These are phyloP conservation scores for Neotragus moschatus DNA, from an alignment of 2,113 vertebrate genomes.

Conservation along the genomic window DNA sequence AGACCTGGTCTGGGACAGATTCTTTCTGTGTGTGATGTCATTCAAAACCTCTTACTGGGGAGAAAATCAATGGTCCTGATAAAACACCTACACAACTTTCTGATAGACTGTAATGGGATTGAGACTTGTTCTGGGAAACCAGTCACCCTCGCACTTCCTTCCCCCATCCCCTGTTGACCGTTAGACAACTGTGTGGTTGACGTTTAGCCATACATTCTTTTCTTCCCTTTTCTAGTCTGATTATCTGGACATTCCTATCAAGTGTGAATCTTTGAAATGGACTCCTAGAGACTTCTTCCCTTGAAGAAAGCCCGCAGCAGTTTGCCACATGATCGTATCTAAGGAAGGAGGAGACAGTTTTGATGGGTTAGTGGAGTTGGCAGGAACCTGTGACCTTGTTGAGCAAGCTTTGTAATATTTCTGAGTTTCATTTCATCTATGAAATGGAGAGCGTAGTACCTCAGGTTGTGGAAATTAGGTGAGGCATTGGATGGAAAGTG, in stretches of 20 bases:
- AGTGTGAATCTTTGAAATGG: background rate
- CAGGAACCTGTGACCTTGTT: background rate
- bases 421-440: background rate
- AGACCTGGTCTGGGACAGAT: background rate
- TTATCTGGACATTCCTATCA: background rate
- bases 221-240: background rate
- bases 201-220: background rate
- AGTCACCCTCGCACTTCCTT: background rate
- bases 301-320: background rate
- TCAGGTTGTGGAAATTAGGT: background rate
- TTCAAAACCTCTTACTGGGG: background rate
- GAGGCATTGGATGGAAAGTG: background rate
- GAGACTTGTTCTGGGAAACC: conserved; percentile 1
- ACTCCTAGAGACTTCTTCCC: background rate
- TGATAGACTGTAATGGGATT: background rate
- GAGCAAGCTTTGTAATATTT: background rate
- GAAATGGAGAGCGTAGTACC: background rate
- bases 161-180: fast-evolving
- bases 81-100: background rate
- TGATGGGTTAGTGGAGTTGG: background rate
- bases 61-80: background rate
- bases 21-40: background rate
- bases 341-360: background rate
- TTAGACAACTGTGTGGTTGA: background rate
- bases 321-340: background rate